Evolutionary conservation across 2,888 invertebrate genomes (phyloP).

Genomic region (Teleiodes luculella): DNA sequence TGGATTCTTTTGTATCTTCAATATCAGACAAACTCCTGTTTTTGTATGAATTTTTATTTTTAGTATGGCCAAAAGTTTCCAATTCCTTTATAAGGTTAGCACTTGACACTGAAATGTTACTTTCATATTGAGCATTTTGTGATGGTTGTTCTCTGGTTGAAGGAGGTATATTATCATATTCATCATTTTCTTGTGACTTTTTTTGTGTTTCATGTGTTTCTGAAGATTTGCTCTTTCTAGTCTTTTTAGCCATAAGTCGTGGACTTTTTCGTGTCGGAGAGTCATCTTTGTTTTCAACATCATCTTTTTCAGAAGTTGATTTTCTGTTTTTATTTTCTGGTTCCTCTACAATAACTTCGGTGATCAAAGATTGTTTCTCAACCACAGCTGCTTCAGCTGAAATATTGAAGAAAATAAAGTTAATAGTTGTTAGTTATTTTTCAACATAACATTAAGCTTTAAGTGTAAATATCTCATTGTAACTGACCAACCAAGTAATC

Average conservation of each 20-base stretch:
- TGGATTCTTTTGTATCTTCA: constrained; percentile 29
- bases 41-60: constrained; percentile 26
- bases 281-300: neutral
- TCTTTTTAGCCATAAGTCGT: constrained; percentile 26
- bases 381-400: constrained; percentile 15
- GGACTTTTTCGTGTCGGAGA: constrained; percentile 33
- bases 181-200: neutral
- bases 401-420: constrained; percentile 10
- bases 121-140: neutral
- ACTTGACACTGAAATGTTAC: constrained; percentile 35
- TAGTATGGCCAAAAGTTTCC: constrained; percentile 20
- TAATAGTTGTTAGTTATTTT: too few species aligned
- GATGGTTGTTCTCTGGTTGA: neutral
- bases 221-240: constrained; percentile 27
- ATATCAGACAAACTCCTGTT: constrained; percentile 50
- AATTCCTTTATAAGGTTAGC: constrained; percentile 40
- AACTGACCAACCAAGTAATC: too few species aligned
- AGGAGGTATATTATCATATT: neutral
- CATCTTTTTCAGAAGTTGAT: neutral
- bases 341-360: constrained; percentile 52
- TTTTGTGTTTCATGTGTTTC: neutral
- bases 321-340: constrained; percentile 31
- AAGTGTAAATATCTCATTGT: too few species aligned
- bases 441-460: too few species aligned
- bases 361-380: constrained; percentile 31